Evolutionary conservation across 2,888 invertebrate species (phyloP), one percentile per base, ranked within the genome.

Genomic region (Artemia sinica): DNA sequence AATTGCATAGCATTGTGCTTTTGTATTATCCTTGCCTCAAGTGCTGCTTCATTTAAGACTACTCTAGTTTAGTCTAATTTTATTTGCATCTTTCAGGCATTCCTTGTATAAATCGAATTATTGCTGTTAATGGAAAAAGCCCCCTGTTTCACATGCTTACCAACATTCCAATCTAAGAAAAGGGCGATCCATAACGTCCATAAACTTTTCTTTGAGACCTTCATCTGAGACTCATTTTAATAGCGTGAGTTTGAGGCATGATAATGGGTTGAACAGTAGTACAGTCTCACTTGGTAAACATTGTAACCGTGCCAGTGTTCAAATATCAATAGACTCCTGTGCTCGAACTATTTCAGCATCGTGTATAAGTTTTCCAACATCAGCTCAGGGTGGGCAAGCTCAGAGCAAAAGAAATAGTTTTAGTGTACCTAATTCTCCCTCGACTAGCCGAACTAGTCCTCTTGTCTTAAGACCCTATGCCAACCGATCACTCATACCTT

Each of bases 251-350:
- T n/a, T 58, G 10, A 58, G 58, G 14, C 58, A 58, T 28, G 28
- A 28, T 18, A 58, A 58, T 58, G 58, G 58, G 58, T 58, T 58
- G 58, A 58, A 58, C 9, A 6, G 58, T 14, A 58, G 58, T 58
- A 14, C 58, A 10, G 14, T 58, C 58, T 58, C 58, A 14, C 58
- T 58, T 9, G 58, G 58, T 14, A 58, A 28, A 28, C 28, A 28
- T 28, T 28, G 58, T 58, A 18, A 18, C n/a, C 58, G n/a, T 8
- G n/a, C 58, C 8, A 14, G 14, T 58, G n/a, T 58, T 9, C n/a
- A 58, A 58, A 58, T 58, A 58, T 58, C 58, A 58, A 58, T 58
- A 58, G 58, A 10, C 58, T 58, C 58, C 18, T 58, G 9, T 1
- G 10, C n/a, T 14, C n/a, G 58, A 58, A 8, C 18, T 10, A 58